Evolutionary conservation across 2,888 invertebrate species (phyloP), one percentile per base, ranked within the genome.

Genomic region (Lasioglossum villosulum): DNA sequence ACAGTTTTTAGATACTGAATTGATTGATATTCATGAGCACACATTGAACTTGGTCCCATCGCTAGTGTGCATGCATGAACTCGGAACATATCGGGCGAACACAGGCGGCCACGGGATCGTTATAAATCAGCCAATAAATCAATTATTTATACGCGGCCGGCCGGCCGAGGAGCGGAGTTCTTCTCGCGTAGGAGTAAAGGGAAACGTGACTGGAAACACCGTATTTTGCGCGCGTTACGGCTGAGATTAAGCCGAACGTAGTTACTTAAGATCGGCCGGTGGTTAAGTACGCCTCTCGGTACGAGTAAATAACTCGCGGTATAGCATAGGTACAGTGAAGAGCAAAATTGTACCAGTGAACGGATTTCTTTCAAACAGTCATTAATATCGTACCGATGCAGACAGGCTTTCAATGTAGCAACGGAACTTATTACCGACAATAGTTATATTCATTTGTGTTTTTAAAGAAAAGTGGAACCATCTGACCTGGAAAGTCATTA

Each of bases 41-140:
- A 19, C 63, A 75, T 48, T 63, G 42, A 66, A 77, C 77, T 66
- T 66, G 66, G 68, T 66, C 68, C 68, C 70, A 42, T 71, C 70
- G 70, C 42, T 71, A 71, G 39, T 56, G 68, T 66, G 76, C 82
- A 70, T 75, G 78, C 76, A 82, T 85, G 86, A 90, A 89, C 89
- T 84, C 90, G 84, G 86, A 56, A 88, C 89, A 80, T 83, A 78
- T 81, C 80, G 78, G 23, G 66, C 72, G 37, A 78, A 78, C 71
- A 68, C 56, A 45, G 75, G 76, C 70, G 56, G 56, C n/a, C 73
- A 56, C 70, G 78, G 70, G 77, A 82, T 80, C 77, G 70, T 77
- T 83, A 78, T 83, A 84, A 89, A 90, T 89, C 86, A 66, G 52
- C 63, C 74, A 80, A 90, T 86, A 88, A 91, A 89, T 90, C 86